These are phyloP conservation scores for Ornithoptera priamus DNA, from an alignment of 2,888 invertebrate genomes.

Conservation along the genomic window DNA sequence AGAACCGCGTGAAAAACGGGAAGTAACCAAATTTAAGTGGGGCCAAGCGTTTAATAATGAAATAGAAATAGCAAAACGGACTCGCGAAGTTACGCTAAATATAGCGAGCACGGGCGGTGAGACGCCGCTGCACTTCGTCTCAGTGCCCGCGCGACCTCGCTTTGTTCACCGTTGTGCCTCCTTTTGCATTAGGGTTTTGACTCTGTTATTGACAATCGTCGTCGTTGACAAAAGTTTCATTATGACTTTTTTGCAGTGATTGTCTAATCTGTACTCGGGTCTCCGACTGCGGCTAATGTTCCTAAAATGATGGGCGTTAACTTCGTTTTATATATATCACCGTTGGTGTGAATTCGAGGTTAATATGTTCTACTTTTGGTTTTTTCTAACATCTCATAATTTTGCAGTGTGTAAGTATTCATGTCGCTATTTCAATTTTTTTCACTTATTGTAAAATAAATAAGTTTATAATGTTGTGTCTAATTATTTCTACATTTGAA, in stretches of 20 bases:
- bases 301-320: constrained; percentile 20
- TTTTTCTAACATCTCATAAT: constrained; percentile 47
- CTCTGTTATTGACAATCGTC: constrained; percentile 30
- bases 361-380: constrained; percentile 53
- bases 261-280: constrained; percentile 3
- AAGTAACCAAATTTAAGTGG: constrained; percentile 59
- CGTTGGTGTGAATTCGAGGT: constrained; percentile 41
- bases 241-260: constrained; percentile 14
- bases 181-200: constrained; percentile 13
- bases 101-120: constrained; percentile 62
- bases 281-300: constrained; percentile 2
- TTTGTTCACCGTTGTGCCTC: constrained; percentile 40
- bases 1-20: constrained; percentile 34
- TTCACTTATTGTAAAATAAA: neutral
- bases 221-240: constrained; percentile 22
- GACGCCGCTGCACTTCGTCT: constrained; percentile 45
- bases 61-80: constrained; percentile 77
- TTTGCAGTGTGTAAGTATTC: constrained; percentile 55
- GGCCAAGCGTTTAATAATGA: constrained; percentile 67
- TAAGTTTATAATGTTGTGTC: neutral
- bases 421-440: neutral
- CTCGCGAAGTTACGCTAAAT: constrained; percentile 78
- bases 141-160: constrained; percentile 53
- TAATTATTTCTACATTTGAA: neutral
- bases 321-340: constrained; percentile 19